Conservation (phyloP, 2,888 invertebrate species). For the Trypoxylon attenuatum region DNA sequence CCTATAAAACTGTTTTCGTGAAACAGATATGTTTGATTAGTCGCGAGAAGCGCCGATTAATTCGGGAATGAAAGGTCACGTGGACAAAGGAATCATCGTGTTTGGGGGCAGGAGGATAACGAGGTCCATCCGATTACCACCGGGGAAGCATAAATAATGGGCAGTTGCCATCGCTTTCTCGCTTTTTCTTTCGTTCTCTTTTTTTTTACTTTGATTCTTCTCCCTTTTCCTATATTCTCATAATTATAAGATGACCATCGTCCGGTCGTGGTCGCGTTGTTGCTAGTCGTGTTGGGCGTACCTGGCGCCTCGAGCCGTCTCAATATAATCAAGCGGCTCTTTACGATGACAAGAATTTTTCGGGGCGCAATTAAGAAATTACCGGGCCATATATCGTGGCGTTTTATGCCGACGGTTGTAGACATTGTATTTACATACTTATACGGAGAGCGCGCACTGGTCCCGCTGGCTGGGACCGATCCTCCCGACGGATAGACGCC, state of each 20-base stretch:
- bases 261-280: constrained; percentile 17
- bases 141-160: neutral
- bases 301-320: constrained; percentile 63
- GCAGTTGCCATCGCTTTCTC: neutral
- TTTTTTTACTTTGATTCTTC: too few species aligned
- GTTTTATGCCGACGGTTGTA: constrained; percentile 65
- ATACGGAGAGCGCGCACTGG: constrained; percentile 49
- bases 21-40: too few species aligned
- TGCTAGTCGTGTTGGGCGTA: constrained; percentile 47
- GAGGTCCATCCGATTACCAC: neutral
- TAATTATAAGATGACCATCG: too few species aligned
- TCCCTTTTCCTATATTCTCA: too few species aligned
- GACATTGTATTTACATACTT: constrained; percentile 71
- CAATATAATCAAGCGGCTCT: constrained; percentile 69
- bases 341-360: constrained; percentile 74
- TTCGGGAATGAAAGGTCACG: constrained; percentile 11
- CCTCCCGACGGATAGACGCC: constrained; percentile 68
- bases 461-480: constrained; percentile 45
- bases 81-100: neutral
- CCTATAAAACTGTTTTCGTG: too few species aligned
- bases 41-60: too few species aligned
- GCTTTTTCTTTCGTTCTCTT: too few species aligned
- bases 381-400: constrained; percentile 71
- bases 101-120: neutral
- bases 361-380: constrained; percentile 73